A percentile compares a stretch with the other conserved stretches of the same genome.
phyloP scores from a whole-genome alignment of 2,797 vertebrate genomes.

The Gallinago nigripennis region DNA sequence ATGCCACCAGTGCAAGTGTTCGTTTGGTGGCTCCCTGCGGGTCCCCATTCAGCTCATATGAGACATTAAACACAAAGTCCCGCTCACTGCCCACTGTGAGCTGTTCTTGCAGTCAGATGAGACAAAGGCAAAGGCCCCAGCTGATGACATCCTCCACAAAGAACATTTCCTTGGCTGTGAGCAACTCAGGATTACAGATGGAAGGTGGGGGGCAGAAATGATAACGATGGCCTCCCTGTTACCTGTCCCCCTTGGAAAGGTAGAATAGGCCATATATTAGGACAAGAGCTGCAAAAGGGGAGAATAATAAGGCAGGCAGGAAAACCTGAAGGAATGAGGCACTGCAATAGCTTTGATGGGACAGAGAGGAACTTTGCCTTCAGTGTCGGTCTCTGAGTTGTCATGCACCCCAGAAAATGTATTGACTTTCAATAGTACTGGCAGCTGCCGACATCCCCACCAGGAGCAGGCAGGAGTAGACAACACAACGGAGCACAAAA shows the following conservation, averaged over 20 bases:
- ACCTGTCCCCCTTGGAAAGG: not conserved
- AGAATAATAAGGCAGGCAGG: not conserved
- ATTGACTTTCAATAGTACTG: not conserved
- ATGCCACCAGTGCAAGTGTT: not conserved
- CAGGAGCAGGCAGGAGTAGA: not conserved
- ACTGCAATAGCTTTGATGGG: not conserved
- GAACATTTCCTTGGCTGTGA: not conserved
- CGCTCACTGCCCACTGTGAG: not conserved
- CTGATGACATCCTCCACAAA: not conserved
- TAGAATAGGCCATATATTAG: not conserved
- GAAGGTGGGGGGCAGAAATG: not conserved
- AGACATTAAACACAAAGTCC: not conserved
- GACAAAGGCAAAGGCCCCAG: not conserved
- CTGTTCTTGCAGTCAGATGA: not conserved
- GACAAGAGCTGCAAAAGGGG: not conserved
- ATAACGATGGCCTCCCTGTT: not conserved
- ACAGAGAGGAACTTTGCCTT: not conserved
- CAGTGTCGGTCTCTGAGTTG: not conserved
- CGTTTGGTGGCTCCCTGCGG: not conserved
- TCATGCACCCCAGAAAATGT: not conserved
- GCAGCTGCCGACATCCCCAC: not conserved
- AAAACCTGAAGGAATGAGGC: not conserved
- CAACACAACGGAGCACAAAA: not conserved
- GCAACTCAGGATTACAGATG: not conserved
- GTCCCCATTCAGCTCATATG: not conserved